Percentiles rank a stretch among this genome's conserved stretches.
phyloP scores from a whole-genome alignment of 2,113 vertebrate genomes.

The Scomber japonicus region DNA sequence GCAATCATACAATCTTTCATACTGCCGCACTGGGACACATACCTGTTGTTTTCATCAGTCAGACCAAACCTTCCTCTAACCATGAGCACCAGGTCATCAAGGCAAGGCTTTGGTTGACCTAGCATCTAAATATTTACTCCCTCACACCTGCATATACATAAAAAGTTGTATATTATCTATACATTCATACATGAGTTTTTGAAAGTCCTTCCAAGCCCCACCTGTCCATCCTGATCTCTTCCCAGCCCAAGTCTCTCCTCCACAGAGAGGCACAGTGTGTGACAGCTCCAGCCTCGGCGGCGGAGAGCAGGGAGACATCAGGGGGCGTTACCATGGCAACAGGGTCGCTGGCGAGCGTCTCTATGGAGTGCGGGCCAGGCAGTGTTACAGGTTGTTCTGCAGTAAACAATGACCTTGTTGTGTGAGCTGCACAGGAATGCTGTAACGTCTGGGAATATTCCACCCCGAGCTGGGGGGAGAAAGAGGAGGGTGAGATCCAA shows the following conservation, averaged over 20 bases:
- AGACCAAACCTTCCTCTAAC: slow-evolving; percentile 17
- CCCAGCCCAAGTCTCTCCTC: slow-evolving; percentile 16
- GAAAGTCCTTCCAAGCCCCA: slow-evolving; percentile 14
- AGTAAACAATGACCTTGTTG: slow-evolving; percentile 90
- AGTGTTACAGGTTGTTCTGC: slow-evolving; percentile 87
- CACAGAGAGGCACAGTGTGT: slow-evolving; percentile 43
- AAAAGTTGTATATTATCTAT: slow-evolving; percentile 3
- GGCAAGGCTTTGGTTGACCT: neutral
- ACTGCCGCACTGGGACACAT: slow-evolving; percentile 4
- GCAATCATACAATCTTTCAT: slow-evolving; percentile 11
- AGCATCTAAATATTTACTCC: slow-evolving; percentile 1
- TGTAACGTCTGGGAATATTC: slow-evolving; percentile 86
- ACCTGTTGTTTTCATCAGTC: slow-evolving; percentile 17
- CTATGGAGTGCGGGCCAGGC: slow-evolving; percentile 81
- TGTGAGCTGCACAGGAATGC: slow-evolving; percentile 86
- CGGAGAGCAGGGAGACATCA: slow-evolving; percentile 71
- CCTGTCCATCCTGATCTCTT: slow-evolving; percentile 27
- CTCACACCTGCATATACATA: slow-evolving; percentile 8
- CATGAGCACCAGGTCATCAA: slow-evolving; percentile 10
- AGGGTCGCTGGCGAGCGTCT: slow-evolving; percentile 79
- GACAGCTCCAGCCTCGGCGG: slow-evolving; percentile 59
- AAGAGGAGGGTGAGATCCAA: slow-evolving; percentile 39
- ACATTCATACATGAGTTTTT: slow-evolving; percentile 6
- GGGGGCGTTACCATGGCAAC: slow-evolving; percentile 79
- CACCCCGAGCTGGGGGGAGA: slow-evolving; percentile 62